Evolutionary conservation across 2,888 invertebrate species (phyloP), one percentile per base, ranked within the genome.

Genomic region (Seira musarum): DNA sequence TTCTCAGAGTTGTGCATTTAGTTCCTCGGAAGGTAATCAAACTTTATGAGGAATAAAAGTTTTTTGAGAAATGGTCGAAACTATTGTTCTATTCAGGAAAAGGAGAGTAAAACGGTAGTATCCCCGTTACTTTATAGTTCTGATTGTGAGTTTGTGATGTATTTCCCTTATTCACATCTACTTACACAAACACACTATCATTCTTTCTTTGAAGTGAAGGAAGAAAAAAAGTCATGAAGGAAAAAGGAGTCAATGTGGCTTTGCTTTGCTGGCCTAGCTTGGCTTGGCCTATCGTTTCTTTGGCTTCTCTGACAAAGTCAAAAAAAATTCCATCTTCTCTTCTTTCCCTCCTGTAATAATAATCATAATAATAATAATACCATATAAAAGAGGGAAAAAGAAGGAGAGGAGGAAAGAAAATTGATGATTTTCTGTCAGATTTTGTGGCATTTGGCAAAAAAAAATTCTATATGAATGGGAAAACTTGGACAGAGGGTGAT

Each of bases 401-500:
- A 63, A 57, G 61, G 49, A 72, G 30, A 66, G 67, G 30, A 8
- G 74, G 74, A 74, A 80, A 80, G 80, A 80, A 80, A 80, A 80
- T 80, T 80, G 80, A 80, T 80, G 80, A 80, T 80, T 80, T 80
- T 74, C 80, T 80, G 80, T 80, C 80, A 80, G 80, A 80, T 80
- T 80, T 80, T 74, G 80, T 80, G 80, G 80, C 80, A 80, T 80
- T 80, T 80, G 68, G 80, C 65, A 25, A 65, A 35, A 70, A 79
- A 80, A 66, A 80, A 64, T 8, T 66, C 73, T 75, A 72, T 81
- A 81, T 80, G 80, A 82, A 82, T 82, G 82, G 82, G 80, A 80
- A 80, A 82, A 82, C 80, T 82, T 82, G 80, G 80, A 80, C 80
- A 77, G 82, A 82, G 77, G 77, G 82, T 82, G 82, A 80, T 80